Conservation (phyloP, 2,888 invertebrate species). For the Nymphalis c-album region DNA sequence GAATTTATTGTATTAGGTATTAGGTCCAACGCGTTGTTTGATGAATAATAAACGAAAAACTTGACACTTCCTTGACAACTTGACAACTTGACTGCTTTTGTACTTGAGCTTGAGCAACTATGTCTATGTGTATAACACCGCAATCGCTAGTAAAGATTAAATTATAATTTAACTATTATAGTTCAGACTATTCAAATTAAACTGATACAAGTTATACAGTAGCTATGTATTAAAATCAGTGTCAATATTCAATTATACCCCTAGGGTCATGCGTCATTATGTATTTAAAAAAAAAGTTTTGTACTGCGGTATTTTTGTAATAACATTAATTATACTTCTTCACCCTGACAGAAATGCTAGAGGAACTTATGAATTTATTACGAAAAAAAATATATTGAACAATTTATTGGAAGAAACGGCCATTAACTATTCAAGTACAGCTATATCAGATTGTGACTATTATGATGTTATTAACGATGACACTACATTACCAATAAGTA, state of each 20-base stretch:
- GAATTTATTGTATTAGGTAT: too few species aligned
- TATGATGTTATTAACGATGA: conserved; percentile 61
- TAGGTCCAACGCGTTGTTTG: too few species aligned
- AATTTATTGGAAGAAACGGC: conserved; percentile 64
- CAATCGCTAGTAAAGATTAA: neutral
- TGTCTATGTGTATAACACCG: neutral
- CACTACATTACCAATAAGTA: conserved; percentile 56
- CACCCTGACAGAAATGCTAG: conserved; percentile 59
- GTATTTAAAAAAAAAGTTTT: conserved; percentile 60
- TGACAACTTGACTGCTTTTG: neutral
- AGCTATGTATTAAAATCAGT: neutral
- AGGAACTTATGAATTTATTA: conserved; percentile 70
- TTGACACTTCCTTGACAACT: neutral
- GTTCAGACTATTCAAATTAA: too few species aligned
- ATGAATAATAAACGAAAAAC: too few species aligned
- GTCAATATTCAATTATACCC: neutral
- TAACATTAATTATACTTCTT: conserved; percentile 57
- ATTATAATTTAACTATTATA: too few species aligned
- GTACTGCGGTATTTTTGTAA: conserved; percentile 49
- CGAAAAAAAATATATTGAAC: conserved; percentile 64
- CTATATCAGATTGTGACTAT: conserved; percentile 65
- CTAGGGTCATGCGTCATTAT: conserved; percentile 53
- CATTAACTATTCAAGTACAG: conserved; percentile 71
- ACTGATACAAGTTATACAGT: too few species aligned
- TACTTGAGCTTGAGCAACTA: too few species aligned